These are phyloP conservation scores for Blera fallax DNA, from an alignment of 2,888 invertebrate species.

Conservation along the genomic window DNA sequence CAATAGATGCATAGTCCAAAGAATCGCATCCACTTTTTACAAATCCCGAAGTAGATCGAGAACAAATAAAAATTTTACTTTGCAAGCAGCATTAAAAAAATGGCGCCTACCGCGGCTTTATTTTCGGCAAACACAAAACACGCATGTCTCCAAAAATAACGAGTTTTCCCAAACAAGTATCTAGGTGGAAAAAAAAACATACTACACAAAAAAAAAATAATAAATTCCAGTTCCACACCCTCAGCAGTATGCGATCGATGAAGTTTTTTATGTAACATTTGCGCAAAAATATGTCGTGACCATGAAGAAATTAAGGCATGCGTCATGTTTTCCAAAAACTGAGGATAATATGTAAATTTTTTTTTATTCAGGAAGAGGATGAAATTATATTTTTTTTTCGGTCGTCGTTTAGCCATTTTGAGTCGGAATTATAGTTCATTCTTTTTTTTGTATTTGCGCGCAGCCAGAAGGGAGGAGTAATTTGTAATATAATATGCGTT, in stretches of 20 bases:
- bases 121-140: slow-evolving; percentile 15
- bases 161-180: neutral
- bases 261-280: slow-evolving; percentile 48
- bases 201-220: neutral
- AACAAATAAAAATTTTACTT: neutral
- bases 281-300: slow-evolving; percentile 50
- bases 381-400: slow-evolving; percentile 27
- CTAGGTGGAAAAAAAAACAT: neutral
- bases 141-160: slow-evolving; percentile 28
- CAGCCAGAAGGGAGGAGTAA: slow-evolving; percentile 55
- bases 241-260: slow-evolving; percentile 47
- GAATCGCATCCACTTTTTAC: neutral
- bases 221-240: slow-evolving; percentile 43
- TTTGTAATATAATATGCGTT: slow-evolving; percentile 39
- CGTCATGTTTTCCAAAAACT: slow-evolving; percentile 66
- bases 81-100: neutral
- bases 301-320: slow-evolving; percentile 65
- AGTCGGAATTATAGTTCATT: slow-evolving; percentile 31
- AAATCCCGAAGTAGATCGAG: neutral
- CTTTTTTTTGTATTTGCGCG: slow-evolving; percentile 40
- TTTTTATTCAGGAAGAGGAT: slow-evolving; percentile 41
- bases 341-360: slow-evolving; percentile 39
- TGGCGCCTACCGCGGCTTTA: neutral
- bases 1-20: neutral
- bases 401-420: slow-evolving; percentile 40